Conservation (phyloP, 53 echinoderm and acorn worm species). For the Luidia sarsii region DNA sequence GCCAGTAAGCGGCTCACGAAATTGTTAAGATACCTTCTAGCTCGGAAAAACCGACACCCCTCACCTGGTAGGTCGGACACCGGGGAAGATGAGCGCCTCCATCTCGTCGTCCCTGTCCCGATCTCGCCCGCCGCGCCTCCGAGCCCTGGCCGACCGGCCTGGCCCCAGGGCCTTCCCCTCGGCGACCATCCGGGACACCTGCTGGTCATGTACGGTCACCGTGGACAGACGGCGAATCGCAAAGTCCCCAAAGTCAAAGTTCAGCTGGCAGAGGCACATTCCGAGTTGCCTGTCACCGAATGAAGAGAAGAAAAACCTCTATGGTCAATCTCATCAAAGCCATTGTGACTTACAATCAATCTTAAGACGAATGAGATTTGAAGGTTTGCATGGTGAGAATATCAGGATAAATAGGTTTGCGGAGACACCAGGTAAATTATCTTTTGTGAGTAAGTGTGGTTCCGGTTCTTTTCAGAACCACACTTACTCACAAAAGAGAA, state of each 20-base stretch:
- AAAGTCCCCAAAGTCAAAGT: slow-evolving; percentile 58
- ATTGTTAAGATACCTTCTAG: no score
- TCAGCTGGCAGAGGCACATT: slow-evolving; percentile 45
- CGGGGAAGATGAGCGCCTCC: slow-evolving; percentile 46
- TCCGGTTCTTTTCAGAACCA: no score
- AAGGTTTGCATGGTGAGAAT: no score
- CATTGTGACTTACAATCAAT: background rate
- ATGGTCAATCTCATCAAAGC: background rate
- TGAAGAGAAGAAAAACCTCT: no score
- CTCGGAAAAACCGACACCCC: no score
- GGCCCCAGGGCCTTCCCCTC: background rate
- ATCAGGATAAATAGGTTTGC: no score
- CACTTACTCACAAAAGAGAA: no score
- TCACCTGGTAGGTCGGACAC: slow-evolving; percentile 63
- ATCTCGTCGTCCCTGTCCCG: slow-evolving; percentile 13
- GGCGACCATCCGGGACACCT: slow-evolving; percentile 16
- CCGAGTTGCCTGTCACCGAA: slow-evolving; percentile 71
- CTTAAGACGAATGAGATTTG: no score
- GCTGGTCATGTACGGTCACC: slow-evolving; percentile 53
- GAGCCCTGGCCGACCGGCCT: slow-evolving; percentile 2
- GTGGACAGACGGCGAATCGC: slow-evolving; percentile 44
- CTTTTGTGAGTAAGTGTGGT: no score
- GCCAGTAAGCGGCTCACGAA: no score
- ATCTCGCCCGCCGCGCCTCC: slow-evolving; percentile 1
- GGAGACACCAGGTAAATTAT: no score